Evolutionary conservation across 1,140 invertebrate species (phyloP), one percentile per base, ranked within the genome.

Genomic region (Pseudomyrmex cubaensis): DNA sequence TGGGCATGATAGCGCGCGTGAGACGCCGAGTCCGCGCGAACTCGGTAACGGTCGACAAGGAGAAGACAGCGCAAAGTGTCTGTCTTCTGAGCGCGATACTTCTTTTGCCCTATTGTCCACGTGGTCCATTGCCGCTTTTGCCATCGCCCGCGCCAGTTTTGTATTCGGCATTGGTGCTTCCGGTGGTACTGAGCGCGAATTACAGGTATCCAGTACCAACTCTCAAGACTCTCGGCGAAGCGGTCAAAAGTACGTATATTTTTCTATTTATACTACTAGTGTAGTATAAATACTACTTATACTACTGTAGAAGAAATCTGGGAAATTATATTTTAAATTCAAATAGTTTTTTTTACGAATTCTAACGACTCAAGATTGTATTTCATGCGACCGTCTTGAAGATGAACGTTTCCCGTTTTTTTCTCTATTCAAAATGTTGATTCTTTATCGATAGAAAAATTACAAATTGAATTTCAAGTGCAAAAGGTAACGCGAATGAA

Each of bases 1-100:
- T 96, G 96, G 96, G 96, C 20, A 96, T 96, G 96, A 96, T 96
- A 90, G 96, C 95, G 2, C 93, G 96, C 84, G 96, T 96, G 80
- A 94, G 96, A 44, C 95, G 95, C 4, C 93, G 96, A 61, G 94
- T 96, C 61, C 92, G 96, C 78, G 96, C 95, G 91, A 95, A 96
- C 91, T 96, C 95, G 17, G 94, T 96, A 13, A 93, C 95, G 70
- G 93, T 95, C 80, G 95, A 95, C 20, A 95, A 96, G 85, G 95
- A 96, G 85, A 96, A 95, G 93, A 96, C 96, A 83, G 95, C 95
- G 5, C 96, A 96, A 91, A 96, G 94, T 95, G 96, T 96, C 77
- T 96, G 96, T 94, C 92, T 96, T 62, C 91, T 96, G 46, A 96
- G 96, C 1, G 92, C 96, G 61, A 94, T 96, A 12, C 93, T 96